Percentiles rank a stretch among this genome's conserved stretches.
phyloP scores from a whole-genome alignment of 2,797 vertebrate species.

The Bradypodion ventrale region DNA sequence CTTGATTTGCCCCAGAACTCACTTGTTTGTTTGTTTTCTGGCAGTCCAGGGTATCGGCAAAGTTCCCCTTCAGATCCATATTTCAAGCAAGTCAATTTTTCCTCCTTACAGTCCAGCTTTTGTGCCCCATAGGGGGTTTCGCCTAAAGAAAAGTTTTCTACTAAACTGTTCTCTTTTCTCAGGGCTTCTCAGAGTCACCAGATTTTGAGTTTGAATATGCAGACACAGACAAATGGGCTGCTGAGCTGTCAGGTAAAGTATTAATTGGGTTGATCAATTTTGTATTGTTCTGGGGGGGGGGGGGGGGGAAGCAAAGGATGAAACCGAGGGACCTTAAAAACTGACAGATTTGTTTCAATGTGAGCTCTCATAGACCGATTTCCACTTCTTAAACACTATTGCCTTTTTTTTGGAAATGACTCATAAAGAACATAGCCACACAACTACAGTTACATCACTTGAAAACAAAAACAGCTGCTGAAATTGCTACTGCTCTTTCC shows the following conservation, averaged over 20 bases:
- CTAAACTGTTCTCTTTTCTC: constrained; percentile 24
- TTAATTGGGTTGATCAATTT: background rate
- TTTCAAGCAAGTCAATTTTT: no score
- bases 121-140: background rate
- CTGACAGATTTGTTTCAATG: no score
- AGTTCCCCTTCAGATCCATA: no score
- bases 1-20: no score
- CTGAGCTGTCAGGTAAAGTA: constrained; percentile 90
- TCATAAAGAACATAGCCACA: background rate
- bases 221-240: constrained; percentile 92
- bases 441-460: background rate
- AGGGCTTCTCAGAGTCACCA: constrained; percentile 93
- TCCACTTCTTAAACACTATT: no score
- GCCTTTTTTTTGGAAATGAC: background rate
- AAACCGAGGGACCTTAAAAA: no score
- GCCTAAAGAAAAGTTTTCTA: background rate
- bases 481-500: background rate
- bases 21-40: no score
- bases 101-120: no score
- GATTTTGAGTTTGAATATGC: constrained; percentile 97
- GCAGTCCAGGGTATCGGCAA: no score
- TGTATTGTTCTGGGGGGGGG: background rate
- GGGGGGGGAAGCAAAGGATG: no score
- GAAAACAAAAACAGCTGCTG: background rate
- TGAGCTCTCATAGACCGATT: no score